Evolutionary conservation across 2,113 vertebrate genomes (phyloP).

Genomic region (Alouatta palliata): DNA sequence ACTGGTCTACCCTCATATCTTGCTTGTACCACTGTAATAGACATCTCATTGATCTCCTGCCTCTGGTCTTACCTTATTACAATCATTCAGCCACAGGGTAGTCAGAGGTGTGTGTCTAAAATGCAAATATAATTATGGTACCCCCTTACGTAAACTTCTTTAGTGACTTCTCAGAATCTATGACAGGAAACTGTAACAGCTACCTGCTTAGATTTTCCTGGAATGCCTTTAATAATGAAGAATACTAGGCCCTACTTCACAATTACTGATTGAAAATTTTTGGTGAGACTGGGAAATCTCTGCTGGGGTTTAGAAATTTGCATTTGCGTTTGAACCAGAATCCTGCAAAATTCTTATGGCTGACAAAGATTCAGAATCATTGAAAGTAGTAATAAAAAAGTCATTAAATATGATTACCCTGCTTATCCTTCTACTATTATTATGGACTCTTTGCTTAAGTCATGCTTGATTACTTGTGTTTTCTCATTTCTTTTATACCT

Average conservation of each 20-base stretch:
- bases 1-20: not conserved
- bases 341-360: not conserved
- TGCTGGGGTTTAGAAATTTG: not conserved
- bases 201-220: not conserved
- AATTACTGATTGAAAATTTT: not conserved
- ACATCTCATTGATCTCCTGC: not conserved
- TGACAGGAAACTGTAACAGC: not conserved
- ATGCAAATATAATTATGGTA: not conserved
- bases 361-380: conserved; percentile 18
- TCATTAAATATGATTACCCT: conserved; percentile 52
- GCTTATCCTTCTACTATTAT: conserved; percentile 5
- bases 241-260: not conserved
- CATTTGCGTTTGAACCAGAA: conserved; percentile 1
- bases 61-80: not conserved
- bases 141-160: not conserved
- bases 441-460: not conserved
- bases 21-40: not conserved
- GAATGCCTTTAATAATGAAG: not conserved
- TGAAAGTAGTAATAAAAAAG: not conserved
- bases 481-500: conserved; percentile 46
- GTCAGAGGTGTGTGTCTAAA: not conserved
- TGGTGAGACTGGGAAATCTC: not conserved
- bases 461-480: conserved; percentile 40
- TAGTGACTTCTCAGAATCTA: not conserved
- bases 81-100: not conserved